Percentiles rank a stretch among this genome's conserved stretches.
These are phyloP conservation scores for Sinosuthora webbiana DNA, from an alignment of 2,113 vertebrate species.

Conservation along the genomic window DNA sequence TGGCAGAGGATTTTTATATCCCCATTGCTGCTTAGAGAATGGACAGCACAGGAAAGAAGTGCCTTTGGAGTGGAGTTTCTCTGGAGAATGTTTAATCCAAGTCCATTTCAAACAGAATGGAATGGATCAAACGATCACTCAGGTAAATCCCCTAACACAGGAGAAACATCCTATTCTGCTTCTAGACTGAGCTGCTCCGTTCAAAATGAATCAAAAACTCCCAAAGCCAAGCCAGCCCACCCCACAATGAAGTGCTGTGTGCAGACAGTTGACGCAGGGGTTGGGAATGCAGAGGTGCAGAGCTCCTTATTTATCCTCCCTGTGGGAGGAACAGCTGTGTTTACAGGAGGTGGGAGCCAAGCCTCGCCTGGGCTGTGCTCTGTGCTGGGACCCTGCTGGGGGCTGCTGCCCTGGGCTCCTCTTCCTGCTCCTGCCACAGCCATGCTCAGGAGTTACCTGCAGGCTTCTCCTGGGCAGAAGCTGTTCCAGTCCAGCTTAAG, in stretches of 20 bases:
- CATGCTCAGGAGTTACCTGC: slow-evolving; percentile 61
- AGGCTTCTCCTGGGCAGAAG: slow-evolving; percentile 62
- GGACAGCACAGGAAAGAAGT: not conserved
- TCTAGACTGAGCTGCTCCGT: rapidly evolving
- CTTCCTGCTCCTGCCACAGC: not conserved
- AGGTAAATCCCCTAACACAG: not conserved
- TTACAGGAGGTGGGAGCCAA: slow-evolving; percentile 36
- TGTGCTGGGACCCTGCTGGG: not conserved
- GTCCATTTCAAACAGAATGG: not conserved
- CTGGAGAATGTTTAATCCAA: not conserved
- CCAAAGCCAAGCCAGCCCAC: rapidly evolving
- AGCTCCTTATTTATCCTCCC: slow-evolving; percentile 16
- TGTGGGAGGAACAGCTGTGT: slow-evolving; percentile 16
- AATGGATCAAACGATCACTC: not conserved
- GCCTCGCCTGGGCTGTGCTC: not conserved
- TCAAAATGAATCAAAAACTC: not conserved
- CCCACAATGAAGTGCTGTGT: rapidly evolving
- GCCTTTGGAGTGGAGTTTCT: not conserved
- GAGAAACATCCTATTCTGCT: not conserved
- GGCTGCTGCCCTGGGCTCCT: not conserved
- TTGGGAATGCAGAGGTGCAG: not conserved
- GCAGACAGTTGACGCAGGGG: not conserved
- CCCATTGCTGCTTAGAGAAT: rapidly evolving
- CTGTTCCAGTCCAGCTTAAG: not conserved
- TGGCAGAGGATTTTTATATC: not conserved